Evolutionary conservation across 92 coral and sea anemone species (phyloP), one percentile per base, ranked within the genome.

Genomic region (Nematostella vectensis): DNA sequence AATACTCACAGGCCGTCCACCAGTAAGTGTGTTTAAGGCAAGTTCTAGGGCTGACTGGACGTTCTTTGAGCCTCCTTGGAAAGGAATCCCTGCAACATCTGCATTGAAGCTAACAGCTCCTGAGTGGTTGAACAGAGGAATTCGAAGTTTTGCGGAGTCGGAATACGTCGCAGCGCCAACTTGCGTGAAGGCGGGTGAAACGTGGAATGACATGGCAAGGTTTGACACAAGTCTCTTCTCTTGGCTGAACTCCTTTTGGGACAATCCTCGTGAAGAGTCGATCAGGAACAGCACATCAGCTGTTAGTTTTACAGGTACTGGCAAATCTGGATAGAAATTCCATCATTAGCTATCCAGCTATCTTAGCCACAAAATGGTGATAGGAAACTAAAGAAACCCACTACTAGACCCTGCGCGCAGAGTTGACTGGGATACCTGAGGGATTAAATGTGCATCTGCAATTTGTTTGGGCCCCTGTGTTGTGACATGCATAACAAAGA

Each of bases 181-280:
- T 22, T 78, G 74, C 12, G 89, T 72, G 47, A 68, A 70, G 10
- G 31, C 61, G 24, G 88, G 88, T 15, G 94, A 79, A 51, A 88
- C 67, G 21, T 50, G 62, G 55, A 78, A 84, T 20, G 65, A 55
- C 26, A 51, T 64, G 6, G 77, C 77, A 20, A 81, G 29, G 42
- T 61, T 22, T 21, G 70, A 61, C 27, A 80, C 76, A 22, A 88
- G 75, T 27, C 65, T 54, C 68, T 84, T 72, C 50, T 84, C 71
- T 23, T 61, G 54, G 29, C 56, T 63, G 65, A 69, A 88, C 31
- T 80, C 70, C 3, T 54, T 68, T 56, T 57, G 63, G 4, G 86
- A 27, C 29, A 85, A 53, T 15, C 75, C 82, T 57, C 81, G 78
- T 2, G 96, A 88, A 3, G 94, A 81, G 58, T 88, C 96, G 55